Evolutionary conservation across 1,140 invertebrate species (phyloP).

Genomic region (Drosophila jambulina): DNA sequence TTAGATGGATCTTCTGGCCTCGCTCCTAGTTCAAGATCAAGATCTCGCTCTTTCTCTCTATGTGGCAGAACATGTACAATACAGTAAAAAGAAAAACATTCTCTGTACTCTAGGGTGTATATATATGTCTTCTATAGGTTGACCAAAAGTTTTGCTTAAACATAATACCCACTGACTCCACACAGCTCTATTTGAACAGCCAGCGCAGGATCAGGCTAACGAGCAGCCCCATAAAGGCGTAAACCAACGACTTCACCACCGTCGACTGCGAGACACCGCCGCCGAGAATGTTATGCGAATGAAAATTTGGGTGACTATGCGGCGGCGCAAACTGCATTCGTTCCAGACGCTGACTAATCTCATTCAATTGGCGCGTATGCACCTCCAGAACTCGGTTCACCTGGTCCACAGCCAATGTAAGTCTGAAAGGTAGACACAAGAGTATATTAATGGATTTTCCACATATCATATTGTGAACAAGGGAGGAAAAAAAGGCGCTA

Average conservation of each 20-base stretch:
- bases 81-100: slow-evolving; percentile 44
- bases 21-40: background rate
- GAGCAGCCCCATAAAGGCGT: slow-evolving; percentile 60
- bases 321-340: slow-evolving; percentile 73
- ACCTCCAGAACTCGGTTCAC: slow-evolving; percentile 67
- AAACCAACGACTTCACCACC: slow-evolving; percentile 61
- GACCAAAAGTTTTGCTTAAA: slow-evolving; percentile 60
- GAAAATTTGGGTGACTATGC: slow-evolving; percentile 3
- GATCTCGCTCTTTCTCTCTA: background rate
- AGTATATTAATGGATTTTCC: background rate
- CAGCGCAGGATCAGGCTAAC: slow-evolving; percentile 65
- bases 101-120: slow-evolving; percentile 38
- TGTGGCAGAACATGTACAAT: slow-evolving; percentile 31
- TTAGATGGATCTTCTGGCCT: slow-evolving; percentile 28
- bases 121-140: slow-evolving; percentile 57
- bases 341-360: slow-evolving; percentile 67
- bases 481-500: too few relatives aligned
- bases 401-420: slow-evolving; percentile 66
- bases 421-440: slow-evolving; percentile 36
- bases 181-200: slow-evolving; percentile 65
- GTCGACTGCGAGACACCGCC: slow-evolving; percentile 55
- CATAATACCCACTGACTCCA: slow-evolving; percentile 50
- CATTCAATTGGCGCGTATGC: slow-evolving; percentile 71
- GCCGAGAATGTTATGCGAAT: slow-evolving; percentile 37
- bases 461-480: background rate